phyloP scores from a whole-genome alignment of 2,797 vertebrate species.

The Sciurus vulgaris region DNA sequence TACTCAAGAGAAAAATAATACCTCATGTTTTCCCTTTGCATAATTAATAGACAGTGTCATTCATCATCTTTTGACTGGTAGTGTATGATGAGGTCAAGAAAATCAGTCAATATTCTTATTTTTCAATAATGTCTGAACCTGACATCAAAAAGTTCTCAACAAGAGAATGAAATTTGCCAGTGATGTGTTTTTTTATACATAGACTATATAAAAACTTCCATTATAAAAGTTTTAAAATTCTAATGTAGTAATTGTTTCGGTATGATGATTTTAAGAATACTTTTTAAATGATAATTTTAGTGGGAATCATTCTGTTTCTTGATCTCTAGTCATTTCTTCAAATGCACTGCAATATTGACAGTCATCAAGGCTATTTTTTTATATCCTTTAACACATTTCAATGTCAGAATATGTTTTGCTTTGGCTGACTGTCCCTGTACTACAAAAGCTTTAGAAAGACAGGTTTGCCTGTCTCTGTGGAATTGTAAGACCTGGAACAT shows the following conservation, averaged over 20 bases:
- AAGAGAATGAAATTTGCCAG: slow-evolving; percentile 59
- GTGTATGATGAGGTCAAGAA: slow-evolving; percentile 14
- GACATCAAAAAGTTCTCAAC: slow-evolving; percentile 29
- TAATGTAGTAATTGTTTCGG: slow-evolving; percentile 24
- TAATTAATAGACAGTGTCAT: slow-evolving; percentile 77
- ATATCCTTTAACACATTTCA: slow-evolving; percentile 69
- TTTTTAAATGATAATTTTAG: slow-evolving; percentile 45
- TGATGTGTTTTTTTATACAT: neutral
- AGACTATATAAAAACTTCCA: neutral
- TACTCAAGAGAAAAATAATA: slow-evolving; percentile 71
- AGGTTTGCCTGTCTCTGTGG: slow-evolving; percentile 41
- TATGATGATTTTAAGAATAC: slow-evolving; percentile 37
- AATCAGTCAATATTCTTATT: slow-evolving; percentile 74
- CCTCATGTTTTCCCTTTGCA: slow-evolving; percentile 38
- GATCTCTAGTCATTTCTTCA: slow-evolving; percentile 17
- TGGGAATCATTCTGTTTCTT: slow-evolving; percentile 40
- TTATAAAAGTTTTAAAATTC: slow-evolving; percentile 19
- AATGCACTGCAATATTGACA: slow-evolving; percentile 41
- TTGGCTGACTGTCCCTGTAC: slow-evolving; percentile 51
- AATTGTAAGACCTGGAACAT: slow-evolving; percentile 34
- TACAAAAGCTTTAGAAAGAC: slow-evolving; percentile 50
- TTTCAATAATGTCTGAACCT: slow-evolving; percentile 45
- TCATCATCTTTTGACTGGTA: slow-evolving; percentile 67
- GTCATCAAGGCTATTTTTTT: slow-evolving; percentile 37
- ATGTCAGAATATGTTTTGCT: slow-evolving; percentile 46